Base-by-base conservation (phyloP, 2,888 invertebrate species). In the Spicauda simplicius region DNA sequence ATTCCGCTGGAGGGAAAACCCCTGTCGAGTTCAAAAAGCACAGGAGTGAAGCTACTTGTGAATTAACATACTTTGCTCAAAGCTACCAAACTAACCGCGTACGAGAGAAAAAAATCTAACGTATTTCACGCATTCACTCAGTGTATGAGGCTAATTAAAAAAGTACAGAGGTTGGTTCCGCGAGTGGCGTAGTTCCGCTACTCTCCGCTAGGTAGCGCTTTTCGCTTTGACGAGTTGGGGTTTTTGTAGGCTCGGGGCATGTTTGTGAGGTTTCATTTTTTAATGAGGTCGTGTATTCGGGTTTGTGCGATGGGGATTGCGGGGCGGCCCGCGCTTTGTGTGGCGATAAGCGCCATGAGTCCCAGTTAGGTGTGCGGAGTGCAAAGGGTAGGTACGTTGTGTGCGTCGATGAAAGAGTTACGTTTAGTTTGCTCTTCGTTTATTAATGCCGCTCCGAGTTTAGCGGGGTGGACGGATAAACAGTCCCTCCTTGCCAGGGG, bases 71-170 rank as follows among this genome's bases (percentile, higher is more conserved):
- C 92, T 92, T 84, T 80, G 84, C 86, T 90, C 90, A 91, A 91
- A 92, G 91, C 88, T 79, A 84, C 83, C 86, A 88, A 90, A 90
- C 91, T 90, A 91, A 90, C 90, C 89, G 87, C 83, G 80, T 80
- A 83, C 77, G 83, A 78, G 77, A 82, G 83, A 83, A 84, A 84
- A 82, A 88, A 88, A 82, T 84, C 88, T 88, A 87, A 89, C 88
- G 84, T 87, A 86, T 86, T 89, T 86, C 83, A 89, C 87, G 86
- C 89, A 91, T 91, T 91, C 90, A 90, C 79, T 84, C 82, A 76
- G 80, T 88, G 87, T 89, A 92, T 90, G 88, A 78, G 77, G 92
- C 92, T 91, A 93, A 93, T 93, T 93, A 93, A 93, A 92, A 92
- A 87, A 86, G 90, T 85, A 91, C 91, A 91, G 88, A 86, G 87